Evolutionary conservation across 1,140 invertebrate genomes (phyloP).

Genomic region (Drosophila sp.): DNA sequence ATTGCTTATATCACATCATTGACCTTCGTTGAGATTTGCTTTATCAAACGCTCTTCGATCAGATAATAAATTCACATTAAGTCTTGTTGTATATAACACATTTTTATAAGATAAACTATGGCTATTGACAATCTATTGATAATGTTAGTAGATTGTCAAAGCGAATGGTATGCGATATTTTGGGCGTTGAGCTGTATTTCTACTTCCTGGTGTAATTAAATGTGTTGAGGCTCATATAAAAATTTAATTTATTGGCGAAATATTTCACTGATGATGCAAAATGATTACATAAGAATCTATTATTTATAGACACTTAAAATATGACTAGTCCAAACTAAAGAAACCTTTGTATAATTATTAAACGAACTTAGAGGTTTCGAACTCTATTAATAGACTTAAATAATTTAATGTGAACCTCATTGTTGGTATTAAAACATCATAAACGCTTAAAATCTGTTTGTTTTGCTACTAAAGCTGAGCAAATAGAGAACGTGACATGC

Average conservation of each 20-base stretch:
- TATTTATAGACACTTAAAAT: too few species aligned
- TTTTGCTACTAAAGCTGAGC: background rate
- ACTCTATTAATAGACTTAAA: too few species aligned
- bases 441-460: background rate
- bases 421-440: background rate
- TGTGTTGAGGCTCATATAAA: background rate
- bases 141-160: constrained; percentile 1
- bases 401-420: too few species aligned
- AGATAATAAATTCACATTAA: constrained; percentile 10
- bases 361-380: too few species aligned
- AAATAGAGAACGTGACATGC: background rate
- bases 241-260: constrained; percentile 8
- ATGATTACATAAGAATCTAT: too few species aligned
- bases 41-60: constrained; percentile 25
- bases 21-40: constrained; percentile 43
- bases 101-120: background rate
- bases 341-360: too few species aligned
- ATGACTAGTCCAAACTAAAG: too few species aligned
- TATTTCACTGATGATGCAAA: background rate
- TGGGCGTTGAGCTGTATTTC: constrained; percentile 6
- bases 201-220: constrained; percentile 20
- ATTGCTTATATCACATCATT: constrained; percentile 36
- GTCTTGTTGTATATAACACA: constrained; percentile 13
- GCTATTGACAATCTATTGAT: constrained; percentile 4
- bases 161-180: constrained; percentile 4